phyloP scores from a whole-genome alignment of 92 coral and sea anemone species.

The Parazoanthus swiftii region DNA sequence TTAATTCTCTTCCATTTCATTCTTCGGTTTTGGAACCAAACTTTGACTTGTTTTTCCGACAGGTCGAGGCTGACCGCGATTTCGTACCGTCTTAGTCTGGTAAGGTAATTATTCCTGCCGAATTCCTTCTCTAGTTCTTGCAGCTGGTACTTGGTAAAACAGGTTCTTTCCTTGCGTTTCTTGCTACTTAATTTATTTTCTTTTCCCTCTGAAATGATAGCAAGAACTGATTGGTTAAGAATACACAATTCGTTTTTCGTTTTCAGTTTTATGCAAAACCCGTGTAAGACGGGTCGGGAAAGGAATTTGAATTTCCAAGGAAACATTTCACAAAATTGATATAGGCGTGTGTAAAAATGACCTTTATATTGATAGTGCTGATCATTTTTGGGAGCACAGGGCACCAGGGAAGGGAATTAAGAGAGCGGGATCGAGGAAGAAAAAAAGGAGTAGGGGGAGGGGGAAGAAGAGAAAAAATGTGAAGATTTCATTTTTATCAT shows the following conservation, averaged over 20 bases:
- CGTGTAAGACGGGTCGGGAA: not conserved
- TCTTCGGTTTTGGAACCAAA: slow-evolving; percentile 89
- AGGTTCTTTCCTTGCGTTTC: slow-evolving; percentile 81
- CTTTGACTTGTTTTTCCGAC: slow-evolving; percentile 83
- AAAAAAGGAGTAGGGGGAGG: no score
- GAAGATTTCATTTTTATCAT: no score
- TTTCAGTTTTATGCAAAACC: not conserved
- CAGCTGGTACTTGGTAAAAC: slow-evolving; percentile 81
- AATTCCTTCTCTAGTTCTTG: slow-evolving; percentile 76
- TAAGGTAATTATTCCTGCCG: slow-evolving; percentile 75
- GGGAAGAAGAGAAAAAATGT: no score
- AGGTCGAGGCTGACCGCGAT: slow-evolving; percentile 78
- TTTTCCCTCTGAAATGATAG: slow-evolving; percentile 31
- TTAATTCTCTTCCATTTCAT: slow-evolving; percentile 86
- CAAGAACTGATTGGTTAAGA: not conserved
- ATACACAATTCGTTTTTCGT: not conserved
- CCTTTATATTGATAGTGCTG: no score
- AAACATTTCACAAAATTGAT: not conserved
- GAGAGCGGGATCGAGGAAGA: no score
- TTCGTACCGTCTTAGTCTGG: slow-evolving; percentile 78
- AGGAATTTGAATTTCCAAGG: not conserved
- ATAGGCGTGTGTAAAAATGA: not conserved
- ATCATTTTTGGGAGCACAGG: no score
- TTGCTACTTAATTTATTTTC: slow-evolving; percentile 35
- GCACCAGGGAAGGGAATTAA: no score